Percentiles rank a stretch among this genome's conserved stretches.
Conservation (phyloP, 2,888 invertebrate genomes). For the Stratiomys singularior region DNA sequence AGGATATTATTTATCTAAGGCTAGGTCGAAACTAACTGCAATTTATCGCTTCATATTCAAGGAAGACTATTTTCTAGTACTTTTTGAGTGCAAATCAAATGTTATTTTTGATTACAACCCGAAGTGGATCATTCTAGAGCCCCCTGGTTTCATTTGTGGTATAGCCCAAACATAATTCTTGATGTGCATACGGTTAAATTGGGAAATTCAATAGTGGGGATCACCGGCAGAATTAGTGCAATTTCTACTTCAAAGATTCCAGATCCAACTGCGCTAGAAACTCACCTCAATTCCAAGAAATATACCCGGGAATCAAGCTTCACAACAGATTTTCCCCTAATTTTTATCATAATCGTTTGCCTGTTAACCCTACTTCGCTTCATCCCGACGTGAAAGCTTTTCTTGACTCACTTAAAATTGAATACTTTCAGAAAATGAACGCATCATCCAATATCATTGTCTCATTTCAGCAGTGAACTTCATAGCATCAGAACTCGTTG, state of each 20-base stretch:
- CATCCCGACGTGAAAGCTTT: too few species aligned
- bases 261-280: slow-evolving; percentile 76
- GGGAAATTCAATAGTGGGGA: slow-evolving; percentile 63
- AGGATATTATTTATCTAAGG: slow-evolving; percentile 25
- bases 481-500: too few species aligned
- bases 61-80: slow-evolving; percentile 63
- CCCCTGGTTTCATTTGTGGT: slow-evolving; percentile 71
- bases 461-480: too few species aligned
- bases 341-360: too few species aligned
- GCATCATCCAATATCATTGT: too few species aligned
- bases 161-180: slow-evolving; percentile 60
- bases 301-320: too few species aligned
- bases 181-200: slow-evolving; percentile 60
- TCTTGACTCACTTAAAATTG: too few species aligned
- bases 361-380: too few species aligned
- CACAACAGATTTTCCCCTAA: too few species aligned
- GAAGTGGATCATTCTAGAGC: slow-evolving; percentile 69
- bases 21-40: slow-evolving; percentile 66
- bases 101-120: slow-evolving; percentile 67
- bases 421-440: too few species aligned
- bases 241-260: slow-evolving; percentile 81
- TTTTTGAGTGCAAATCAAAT: slow-evolving; percentile 68
- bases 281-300: too few species aligned
- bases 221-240: slow-evolving; percentile 71
- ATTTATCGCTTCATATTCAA: slow-evolving; percentile 66